phyloP scores from a whole-genome alignment of 2,797 vertebrate genomes.

The Arctocebus calabarensis region DNA sequence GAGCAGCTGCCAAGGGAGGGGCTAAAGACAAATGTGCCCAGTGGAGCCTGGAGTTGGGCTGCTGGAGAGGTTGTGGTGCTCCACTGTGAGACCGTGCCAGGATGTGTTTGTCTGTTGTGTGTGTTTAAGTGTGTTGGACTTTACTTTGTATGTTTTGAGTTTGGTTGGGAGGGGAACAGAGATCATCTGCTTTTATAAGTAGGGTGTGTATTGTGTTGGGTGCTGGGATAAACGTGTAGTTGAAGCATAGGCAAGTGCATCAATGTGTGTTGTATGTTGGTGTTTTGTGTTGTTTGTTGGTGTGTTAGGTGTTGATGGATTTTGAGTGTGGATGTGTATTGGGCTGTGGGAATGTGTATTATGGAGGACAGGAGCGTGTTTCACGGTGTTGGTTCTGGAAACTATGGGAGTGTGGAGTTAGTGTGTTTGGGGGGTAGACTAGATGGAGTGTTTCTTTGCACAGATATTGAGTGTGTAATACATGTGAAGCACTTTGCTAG shows the following conservation, averaged over 20 bases:
- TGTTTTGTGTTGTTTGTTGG: neutral
- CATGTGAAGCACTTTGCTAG: neutral
- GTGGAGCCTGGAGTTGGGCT: slow-evolving; percentile 14
- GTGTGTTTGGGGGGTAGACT: neutral
- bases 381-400: neutral
- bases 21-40: neutral
- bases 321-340: neutral
- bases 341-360: neutral
- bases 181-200: neutral
- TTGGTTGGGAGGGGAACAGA: slow-evolving; percentile 53
- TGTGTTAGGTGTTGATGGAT: neutral
- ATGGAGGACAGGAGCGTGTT: neutral
- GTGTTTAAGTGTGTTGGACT: slow-evolving; percentile 52
- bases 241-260: neutral
- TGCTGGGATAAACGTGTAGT: neutral
- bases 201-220: neutral
- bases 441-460: slow-evolving; percentile 26
- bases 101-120: slow-evolving; percentile 44
- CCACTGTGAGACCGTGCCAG: slow-evolving; percentile 32
- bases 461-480: slow-evolving; percentile 35
- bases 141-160: slow-evolving; percentile 62
- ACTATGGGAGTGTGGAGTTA: neutral
- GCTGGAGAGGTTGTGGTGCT: slow-evolving; percentile 47
- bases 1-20: slow-evolving; percentile 51
- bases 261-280: neutral